These are phyloP conservation scores for Drosophila sulfurigaster DNA, from an alignment of 1,140 invertebrate species.

Conservation along the genomic window DNA sequence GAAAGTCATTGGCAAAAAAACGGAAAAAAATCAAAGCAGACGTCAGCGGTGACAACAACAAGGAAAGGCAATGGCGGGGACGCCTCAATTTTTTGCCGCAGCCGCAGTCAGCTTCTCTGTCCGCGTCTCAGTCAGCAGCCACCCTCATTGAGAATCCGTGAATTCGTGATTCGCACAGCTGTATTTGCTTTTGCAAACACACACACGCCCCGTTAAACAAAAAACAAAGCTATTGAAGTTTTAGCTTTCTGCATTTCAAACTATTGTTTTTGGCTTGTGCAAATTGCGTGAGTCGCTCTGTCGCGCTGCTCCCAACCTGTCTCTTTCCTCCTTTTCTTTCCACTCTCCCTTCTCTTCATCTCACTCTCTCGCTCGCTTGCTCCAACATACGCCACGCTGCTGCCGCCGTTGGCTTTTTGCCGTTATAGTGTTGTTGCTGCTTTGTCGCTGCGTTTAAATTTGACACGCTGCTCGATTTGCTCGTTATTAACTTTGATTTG, in stretches of 20 bases:
- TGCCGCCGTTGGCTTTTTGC: slow-evolving; percentile 2
- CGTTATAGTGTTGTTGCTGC: not conserved
- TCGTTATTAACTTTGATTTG: slow-evolving; percentile 33
- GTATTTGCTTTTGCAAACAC: slow-evolving; percentile 24
- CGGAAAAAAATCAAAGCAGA: slow-evolving; percentile 63
- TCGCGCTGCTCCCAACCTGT: not conserved
- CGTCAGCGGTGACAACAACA: slow-evolving; percentile 36
- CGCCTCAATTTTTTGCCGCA: slow-evolving; percentile 26
- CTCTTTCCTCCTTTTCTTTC: slow-evolving; percentile 3
- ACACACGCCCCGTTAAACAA: slow-evolving; percentile 7
- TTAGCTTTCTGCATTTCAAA: slow-evolving; percentile 36
- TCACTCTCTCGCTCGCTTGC: slow-evolving; percentile 8
- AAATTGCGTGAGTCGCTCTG: slow-evolving; percentile 40
- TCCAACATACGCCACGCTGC: slow-evolving; percentile 20
- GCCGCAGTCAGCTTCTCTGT: slow-evolving; percentile 8
- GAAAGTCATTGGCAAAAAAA: slow-evolving; percentile 35
- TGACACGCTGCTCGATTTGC: slow-evolving; percentile 31
- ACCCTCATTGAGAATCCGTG: slow-evolving; percentile 24
- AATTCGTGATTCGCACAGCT: slow-evolving; percentile 31
- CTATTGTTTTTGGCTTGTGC: slow-evolving; percentile 33
- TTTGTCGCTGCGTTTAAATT: slow-evolving; percentile 29
- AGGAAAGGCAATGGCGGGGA: slow-evolving; percentile 2
- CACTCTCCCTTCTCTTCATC: not conserved
- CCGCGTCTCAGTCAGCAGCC: slow-evolving; percentile 13
- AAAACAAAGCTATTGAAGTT: not conserved